Evolutionary conservation across 2,797 vertebrate species (phyloP), one percentile per base, ranked within the genome.

Genomic region (Sparus aurata): DNA sequence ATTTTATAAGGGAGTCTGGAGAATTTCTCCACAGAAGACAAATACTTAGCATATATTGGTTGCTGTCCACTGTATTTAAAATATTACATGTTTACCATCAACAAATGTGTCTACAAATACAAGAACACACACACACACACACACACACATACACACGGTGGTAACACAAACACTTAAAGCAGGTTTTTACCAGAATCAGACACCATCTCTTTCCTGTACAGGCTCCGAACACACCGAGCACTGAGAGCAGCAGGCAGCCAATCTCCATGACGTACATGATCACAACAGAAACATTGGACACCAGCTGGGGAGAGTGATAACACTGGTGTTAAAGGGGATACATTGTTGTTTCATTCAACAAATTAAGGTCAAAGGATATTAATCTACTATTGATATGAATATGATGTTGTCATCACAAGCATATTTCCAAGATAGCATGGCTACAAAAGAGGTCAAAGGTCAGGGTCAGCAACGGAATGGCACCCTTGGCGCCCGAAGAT

Each of bases 201-300:
- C 93, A 94, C 92, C 93, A 94, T 86, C 91, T 90, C 76, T 93
- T 94, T 70, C 90, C 92, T 86, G 77, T 86, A 34, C 80, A 92
- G 70, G 93, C 93, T 73, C 92, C 93, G 5, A 93, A 83, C 46
- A 94, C 87, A 0, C 93, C 93, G 8, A 94, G 85, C 83, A 93
- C 85, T 0, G 93, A 94, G 9, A 94, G 90, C 86, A 94, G 90
- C 86, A 94, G 82, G 73, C 93, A 94, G 84, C 89, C 77, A 6
- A 90, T 83, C 80, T 92, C 93, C 52, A 93, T 85, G 43, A 92
- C 18, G 49, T 93, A 93, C 84, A 94, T 85, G 34, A 92, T 86
- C 71, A 87, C 92, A 6, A 94, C 87, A 49, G 92, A 92, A 5
- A 86, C 84, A 59, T 34, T 90, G 79, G 91, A 93, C 75, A 93